Evolutionary conservation across 2,888 invertebrate species (phyloP), one percentile per base, ranked within the genome.

Genomic region (Lacanobia oleracea): DNA sequence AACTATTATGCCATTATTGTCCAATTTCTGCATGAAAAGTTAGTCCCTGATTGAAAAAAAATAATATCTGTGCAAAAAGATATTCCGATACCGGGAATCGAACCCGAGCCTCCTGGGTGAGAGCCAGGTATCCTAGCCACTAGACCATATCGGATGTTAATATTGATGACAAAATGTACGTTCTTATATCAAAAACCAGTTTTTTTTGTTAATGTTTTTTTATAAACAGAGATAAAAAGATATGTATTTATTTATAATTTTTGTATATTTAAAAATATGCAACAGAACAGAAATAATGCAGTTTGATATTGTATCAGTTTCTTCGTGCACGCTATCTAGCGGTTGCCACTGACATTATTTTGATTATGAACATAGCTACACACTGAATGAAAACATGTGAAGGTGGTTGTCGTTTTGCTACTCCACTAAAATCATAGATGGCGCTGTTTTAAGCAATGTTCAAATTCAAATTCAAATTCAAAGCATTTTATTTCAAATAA

Each of bases 101-200:
- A 96, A 96, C 96, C 96, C 96, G 96, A 95, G 96, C 96, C 96
- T 96, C 94, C 96, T 96, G 96, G 96, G 95, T 96, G 96, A 96
- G 93, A 96, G 93, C 96, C 96, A 96, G 96, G 94, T 96, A 96
- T 96, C 96, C 96, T 96, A 96, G 94, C 96, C 96, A 96, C 96
- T 96, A 96, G 96, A 96, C 96, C 96, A 96, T 96, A 96, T 95
- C 95, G 96, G 96, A 96, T 89, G 0, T 14, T 81, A 3, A 0
- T 0, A 0, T 0, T 0, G 0, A 0, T 0, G 0, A 0, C 0
- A 8, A 84, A 84, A 66, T 56, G 37, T 6, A 7, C 0, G 16
- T 65, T 14, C 0, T 12, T 0, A 45, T 43, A 8, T 1, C 1
- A 0, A 0, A 45, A 23, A 9, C 1, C 0, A 10, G 8, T 8